These are phyloP conservation scores for Cercocebus atys DNA, from an alignment of 2,113 vertebrate genomes.

Conservation along the genomic window DNA sequence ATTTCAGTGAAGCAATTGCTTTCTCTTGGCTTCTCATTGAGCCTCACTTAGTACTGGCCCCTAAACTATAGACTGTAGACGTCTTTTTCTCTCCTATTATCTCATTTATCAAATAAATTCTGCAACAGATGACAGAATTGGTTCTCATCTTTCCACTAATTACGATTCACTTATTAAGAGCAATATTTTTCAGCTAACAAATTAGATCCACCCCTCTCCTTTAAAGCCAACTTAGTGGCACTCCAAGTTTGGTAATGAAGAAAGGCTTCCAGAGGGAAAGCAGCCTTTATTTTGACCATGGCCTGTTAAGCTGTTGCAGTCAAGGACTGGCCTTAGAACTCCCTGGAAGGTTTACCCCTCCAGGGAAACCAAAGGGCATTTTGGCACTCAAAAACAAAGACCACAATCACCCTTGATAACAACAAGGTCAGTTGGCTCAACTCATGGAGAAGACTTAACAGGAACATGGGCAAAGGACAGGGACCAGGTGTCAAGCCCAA, in stretches of 20 bases:
- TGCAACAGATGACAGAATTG: background rate
- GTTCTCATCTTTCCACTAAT: background rate
- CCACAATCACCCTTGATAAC: background rate
- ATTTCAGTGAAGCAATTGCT: background rate
- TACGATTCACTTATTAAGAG: background rate
- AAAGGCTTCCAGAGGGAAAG: background rate
- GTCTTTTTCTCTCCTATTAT: background rate
- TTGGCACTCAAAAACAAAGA: background rate
- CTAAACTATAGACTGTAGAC: background rate
- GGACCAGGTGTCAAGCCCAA: background rate
- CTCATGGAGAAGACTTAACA: background rate
- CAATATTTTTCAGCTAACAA: background rate
- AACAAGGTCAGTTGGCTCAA: background rate
- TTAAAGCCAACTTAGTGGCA: background rate
- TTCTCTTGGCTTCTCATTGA: background rate
- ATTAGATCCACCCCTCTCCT: background rate
- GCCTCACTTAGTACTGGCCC: background rate
- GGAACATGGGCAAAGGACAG: background rate
- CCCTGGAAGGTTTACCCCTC: background rate
- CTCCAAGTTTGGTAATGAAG: background rate
- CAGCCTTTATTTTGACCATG: background rate
- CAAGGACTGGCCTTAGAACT: background rate
- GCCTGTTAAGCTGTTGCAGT: background rate
- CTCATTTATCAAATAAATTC: slow-evolving; percentile 24
- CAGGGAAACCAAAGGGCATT: background rate